Evolutionary conservation across 2,888 invertebrate genomes (phyloP).

Genomic region (Orthonychiurus folsomi): DNA sequence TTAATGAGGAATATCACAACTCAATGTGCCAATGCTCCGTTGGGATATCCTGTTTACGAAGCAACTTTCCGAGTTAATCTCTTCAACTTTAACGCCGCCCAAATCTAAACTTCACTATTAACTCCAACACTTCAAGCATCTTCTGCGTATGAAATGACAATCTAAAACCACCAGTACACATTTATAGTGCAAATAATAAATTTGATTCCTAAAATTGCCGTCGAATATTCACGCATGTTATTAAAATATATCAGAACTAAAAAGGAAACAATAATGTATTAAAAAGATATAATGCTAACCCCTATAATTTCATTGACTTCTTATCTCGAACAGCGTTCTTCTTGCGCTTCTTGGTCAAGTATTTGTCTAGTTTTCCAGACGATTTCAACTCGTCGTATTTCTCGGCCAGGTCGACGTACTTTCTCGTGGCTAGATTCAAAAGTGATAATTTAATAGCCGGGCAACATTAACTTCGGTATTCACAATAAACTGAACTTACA

Average conservation of each 20-base stretch:
- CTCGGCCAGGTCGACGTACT: constrained; percentile 62
- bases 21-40: constrained; percentile 34
- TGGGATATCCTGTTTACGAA: constrained; percentile 38
- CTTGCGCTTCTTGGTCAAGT: constrained; percentile 69
- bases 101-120: background rate
- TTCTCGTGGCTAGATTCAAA: constrained; percentile 62
- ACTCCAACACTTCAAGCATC: background rate
- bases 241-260: too few relatives aligned
- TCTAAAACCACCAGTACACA: background rate
- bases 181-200: background rate
- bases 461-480: background rate
- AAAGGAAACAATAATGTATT: background rate
- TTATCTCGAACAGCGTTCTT: constrained; percentile 53
- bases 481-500: constrained; percentile 49
- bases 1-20: constrained; percentile 36
- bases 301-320: constrained; percentile 41
- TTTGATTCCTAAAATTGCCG: background rate
- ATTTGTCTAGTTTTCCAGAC: constrained; percentile 65
- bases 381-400: constrained; percentile 73
- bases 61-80: constrained; percentile 27
- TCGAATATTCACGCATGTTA: too few relatives aligned
- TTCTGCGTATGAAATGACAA: background rate
- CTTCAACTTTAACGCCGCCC: constrained; percentile 8
- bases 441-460: constrained; percentile 9
- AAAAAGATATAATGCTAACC: background rate